Conservation (phyloP, 2,113 vertebrate genomes). For the Charina bottae region DNA sequence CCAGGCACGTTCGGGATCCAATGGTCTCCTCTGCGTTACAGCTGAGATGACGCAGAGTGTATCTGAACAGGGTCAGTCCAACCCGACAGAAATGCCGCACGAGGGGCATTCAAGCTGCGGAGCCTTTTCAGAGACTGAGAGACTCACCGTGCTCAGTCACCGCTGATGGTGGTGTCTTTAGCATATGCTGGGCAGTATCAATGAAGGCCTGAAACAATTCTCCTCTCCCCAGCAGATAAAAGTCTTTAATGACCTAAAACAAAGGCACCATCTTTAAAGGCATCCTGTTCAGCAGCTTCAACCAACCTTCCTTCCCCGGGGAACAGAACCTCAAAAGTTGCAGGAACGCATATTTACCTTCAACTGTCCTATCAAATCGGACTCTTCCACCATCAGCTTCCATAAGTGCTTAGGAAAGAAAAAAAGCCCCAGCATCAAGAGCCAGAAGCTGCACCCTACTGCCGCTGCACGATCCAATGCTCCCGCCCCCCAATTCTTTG, state of each 20-base stretch:
- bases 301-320: slow-evolving; percentile 9
- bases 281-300: background rate
- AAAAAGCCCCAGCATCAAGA: background rate
- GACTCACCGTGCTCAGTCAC: slow-evolving; percentile 95
- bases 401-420: slow-evolving; percentile 86
- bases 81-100: background rate
- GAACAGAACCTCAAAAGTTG: slow-evolving; percentile 5
- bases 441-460: background rate
- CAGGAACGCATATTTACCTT: slow-evolving; percentile 78
- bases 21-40: background rate
- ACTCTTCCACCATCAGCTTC: slow-evolving; percentile 98
- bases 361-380: slow-evolving; percentile 91
- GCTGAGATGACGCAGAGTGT: too few relatives aligned
- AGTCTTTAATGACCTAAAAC: slow-evolving; percentile 95
- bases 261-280: background rate
- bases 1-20: too few relatives aligned
- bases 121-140: background rate
- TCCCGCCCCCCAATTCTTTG: background rate
- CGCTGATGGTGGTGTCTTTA: slow-evolving; percentile 93
- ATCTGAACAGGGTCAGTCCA: background rate
- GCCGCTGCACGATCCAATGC: background rate
- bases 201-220: slow-evolving; percentile 98
- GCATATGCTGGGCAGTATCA: slow-evolving; percentile 94
- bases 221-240: slow-evolving; percentile 94
- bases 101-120: background rate